These are phyloP conservation scores for Papilio elwesi DNA, from an alignment of 2,888 invertebrate genomes.

Conservation along the genomic window DNA sequence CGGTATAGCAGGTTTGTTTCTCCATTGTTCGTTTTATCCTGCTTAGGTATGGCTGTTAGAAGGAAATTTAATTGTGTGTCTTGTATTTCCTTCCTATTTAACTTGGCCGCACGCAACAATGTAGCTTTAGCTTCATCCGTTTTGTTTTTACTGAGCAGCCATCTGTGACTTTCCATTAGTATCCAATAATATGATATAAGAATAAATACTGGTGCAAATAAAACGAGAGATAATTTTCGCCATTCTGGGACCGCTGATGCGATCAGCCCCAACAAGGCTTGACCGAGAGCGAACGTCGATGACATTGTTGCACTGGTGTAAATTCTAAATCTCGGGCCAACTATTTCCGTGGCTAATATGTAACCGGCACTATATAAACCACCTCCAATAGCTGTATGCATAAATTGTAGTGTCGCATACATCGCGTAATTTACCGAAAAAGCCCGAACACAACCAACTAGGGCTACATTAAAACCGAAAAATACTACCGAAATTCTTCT, in stretches of 20 bases:
- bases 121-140: conserved; percentile 85
- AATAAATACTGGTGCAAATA: conserved; percentile 87
- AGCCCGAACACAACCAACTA: conserved; percentile 69
- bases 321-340: conserved; percentile 89
- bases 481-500: conserved; percentile 70
- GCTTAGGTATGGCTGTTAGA: conserved; percentile 61
- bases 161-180: conserved; percentile 89
- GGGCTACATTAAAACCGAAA: conserved; percentile 71
- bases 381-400: conserved; percentile 74
- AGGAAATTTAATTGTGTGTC: conserved; percentile 71
- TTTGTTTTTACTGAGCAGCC: conserved; percentile 88
- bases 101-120: conserved; percentile 84
- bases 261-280: conserved; percentile 86
- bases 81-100: conserved; percentile 84
- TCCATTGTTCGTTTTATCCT: conserved; percentile 49
- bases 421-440: conserved; percentile 75
- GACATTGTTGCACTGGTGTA: conserved; percentile 88
- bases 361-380: conserved; percentile 76
- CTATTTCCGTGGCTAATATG: conserved; percentile 88
- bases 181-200: conserved; percentile 87
- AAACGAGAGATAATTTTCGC: conserved; percentile 86
- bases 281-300: conserved; percentile 89
- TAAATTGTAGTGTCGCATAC: conserved; percentile 71
- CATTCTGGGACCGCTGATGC: conserved; percentile 89
- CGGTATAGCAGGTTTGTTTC: conserved; percentile 61